Percentiles rank a stretch among this genome's conserved stretches.
These are phyloP conservation scores for Diarsia mendica DNA, from an alignment of 2,888 invertebrate genomes.

Conservation along the genomic window DNA sequence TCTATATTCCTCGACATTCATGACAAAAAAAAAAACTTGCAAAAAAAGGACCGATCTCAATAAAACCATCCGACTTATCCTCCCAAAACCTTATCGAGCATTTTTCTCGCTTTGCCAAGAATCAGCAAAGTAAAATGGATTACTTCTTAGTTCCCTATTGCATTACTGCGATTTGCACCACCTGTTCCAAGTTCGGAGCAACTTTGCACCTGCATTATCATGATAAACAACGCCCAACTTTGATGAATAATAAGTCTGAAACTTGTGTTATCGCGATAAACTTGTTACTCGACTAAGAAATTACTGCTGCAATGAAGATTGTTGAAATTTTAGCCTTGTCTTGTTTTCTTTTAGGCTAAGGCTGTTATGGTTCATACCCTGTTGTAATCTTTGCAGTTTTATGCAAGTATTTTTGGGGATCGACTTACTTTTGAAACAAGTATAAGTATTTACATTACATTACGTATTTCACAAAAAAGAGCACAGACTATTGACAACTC, in stretches of 20 bases:
- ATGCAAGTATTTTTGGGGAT: not conserved
- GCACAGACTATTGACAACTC: not conserved
- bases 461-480: not conserved
- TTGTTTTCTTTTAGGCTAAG: not conserved
- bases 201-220: conserved; percentile 61
- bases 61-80: conserved; percentile 1
- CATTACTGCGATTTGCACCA: conserved; percentile 62
- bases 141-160: conserved; percentile 53
- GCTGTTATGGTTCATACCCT: not conserved
- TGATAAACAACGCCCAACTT: conserved; percentile 59
- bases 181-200: conserved; percentile 50
- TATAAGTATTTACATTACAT: no score
- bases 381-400: not conserved
- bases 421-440: not conserved
- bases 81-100: conserved; percentile 19
- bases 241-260: conserved; percentile 59
- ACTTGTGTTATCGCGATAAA: conserved; percentile 53
- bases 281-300: conserved; percentile 48
- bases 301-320: conserved; percentile 32
- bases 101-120: conserved; percentile 33
- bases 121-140: conserved; percentile 65
- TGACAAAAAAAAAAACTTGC: not conserved
- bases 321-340: conserved; percentile 13
- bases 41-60: conserved; percentile 3
- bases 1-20: not conserved